Percentiles rank a stretch among this genome's conserved stretches.
These are phyloP conservation scores for Leptinotarsa haldemani DNA, from an alignment of 2,888 invertebrate genomes.

Conservation along the genomic window DNA sequence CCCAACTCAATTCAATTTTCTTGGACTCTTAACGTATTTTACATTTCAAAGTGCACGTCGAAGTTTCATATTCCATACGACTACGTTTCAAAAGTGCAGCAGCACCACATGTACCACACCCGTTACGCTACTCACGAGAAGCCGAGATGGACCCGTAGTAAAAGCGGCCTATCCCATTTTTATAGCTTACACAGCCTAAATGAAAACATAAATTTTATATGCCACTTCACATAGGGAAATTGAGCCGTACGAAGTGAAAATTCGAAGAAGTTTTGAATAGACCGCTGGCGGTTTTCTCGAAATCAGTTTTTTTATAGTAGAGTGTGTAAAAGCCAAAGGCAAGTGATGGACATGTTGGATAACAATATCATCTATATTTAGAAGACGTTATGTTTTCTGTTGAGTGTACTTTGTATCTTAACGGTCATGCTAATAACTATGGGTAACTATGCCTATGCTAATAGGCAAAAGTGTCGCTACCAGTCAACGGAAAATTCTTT, in stretches of 20 bases:
- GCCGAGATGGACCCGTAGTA: neutral
- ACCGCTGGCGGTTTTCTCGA: neutral
- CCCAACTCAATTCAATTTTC: no score
- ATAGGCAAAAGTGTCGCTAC: no score
- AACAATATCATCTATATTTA: no score
- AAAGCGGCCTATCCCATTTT: constrained; percentile 14
- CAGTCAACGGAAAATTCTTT: no score
- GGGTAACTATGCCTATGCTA: no score
- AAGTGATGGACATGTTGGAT: neutral
- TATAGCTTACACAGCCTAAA: constrained; percentile 9
- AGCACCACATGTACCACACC: constrained; percentile 2
- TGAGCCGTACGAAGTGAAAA: constrained; percentile 12
- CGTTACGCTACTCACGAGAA: neutral
- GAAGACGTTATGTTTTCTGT: no score
- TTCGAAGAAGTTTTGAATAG: neutral
- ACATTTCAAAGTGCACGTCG: neutral
- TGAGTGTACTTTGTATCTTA: no score
- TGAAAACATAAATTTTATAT: constrained; percentile 17
- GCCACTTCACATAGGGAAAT: neutral
- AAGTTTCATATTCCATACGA: neutral
- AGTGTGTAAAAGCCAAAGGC: neutral
- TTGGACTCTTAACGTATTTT: neutral
- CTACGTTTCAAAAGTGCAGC: constrained; percentile 1
- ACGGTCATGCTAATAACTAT: no score
- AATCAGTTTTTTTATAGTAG: neutral